These are phyloP conservation scores for Holothuria scabra DNA, from an alignment of 53 echinoderm and acorn worm species.

Conservation along the genomic window DNA sequence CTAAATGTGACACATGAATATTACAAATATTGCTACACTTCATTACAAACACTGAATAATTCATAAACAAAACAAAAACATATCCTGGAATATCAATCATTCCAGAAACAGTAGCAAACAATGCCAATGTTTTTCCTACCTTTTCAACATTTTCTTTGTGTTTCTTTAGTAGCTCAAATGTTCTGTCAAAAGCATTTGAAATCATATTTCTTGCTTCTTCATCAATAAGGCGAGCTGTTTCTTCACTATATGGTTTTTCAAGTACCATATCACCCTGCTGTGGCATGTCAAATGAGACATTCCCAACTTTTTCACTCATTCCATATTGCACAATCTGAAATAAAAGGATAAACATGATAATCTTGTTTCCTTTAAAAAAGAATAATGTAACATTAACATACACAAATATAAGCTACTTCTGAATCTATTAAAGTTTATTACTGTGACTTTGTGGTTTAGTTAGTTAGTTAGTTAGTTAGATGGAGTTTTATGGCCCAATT, in stretches of 20 bases:
- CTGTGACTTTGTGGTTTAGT: too few species aligned
- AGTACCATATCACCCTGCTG: slow-evolving; percentile 96
- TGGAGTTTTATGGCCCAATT: too few species aligned
- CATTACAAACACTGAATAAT: not conserved
- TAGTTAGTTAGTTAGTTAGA: too few species aligned
- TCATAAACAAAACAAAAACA: not conserved
- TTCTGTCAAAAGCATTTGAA: slow-evolving; percentile 76
- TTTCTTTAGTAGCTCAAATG: slow-evolving; percentile 70
- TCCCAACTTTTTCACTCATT: slow-evolving; percentile 95
- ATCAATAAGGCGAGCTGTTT: slow-evolving; percentile 89
- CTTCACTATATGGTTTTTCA: slow-evolving; percentile 98
- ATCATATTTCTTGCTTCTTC: slow-evolving; percentile 86
- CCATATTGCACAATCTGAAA: slow-evolving; percentile 93
- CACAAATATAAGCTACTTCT: too few species aligned
- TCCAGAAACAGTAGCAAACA: not conserved
- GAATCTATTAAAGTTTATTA: too few species aligned
- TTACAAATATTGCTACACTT: too few species aligned
- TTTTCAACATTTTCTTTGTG: slow-evolving; percentile 89
- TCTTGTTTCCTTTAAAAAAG: too few species aligned
- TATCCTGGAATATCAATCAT: not conserved
- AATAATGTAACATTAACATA: too few species aligned
- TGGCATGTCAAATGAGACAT: slow-evolving; percentile 95
- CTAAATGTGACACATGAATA: too few species aligned
- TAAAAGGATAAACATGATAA: too few species aligned
- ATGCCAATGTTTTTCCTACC: slow-evolving; percentile 56